Evolutionary conservation across 2,888 invertebrate genomes (phyloP).

Genomic region (Scaptomyza parva): DNA sequence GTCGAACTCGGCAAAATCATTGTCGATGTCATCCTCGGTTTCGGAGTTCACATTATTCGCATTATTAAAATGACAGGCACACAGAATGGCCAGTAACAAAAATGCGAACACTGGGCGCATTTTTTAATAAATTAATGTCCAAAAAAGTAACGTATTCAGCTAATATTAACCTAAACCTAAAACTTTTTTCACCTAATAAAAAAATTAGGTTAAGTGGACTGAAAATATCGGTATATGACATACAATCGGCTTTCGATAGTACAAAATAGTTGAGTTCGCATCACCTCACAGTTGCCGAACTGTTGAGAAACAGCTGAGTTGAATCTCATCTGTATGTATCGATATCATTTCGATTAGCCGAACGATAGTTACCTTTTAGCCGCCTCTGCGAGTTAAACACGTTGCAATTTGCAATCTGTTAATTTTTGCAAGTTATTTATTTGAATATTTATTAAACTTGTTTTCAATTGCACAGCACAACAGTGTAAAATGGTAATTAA

Average conservation of each 20-base stretch:
- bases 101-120: constrained; percentile 73
- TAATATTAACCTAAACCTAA: constrained; percentile 65
- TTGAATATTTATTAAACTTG: constrained; percentile 27
- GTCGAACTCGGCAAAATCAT: constrained; percentile 96
- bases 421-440: neutral
- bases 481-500: constrained; percentile 39
- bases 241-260: constrained; percentile 7
- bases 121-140: constrained; percentile 30
- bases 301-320: constrained; percentile 3
- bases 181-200: constrained; percentile 61
- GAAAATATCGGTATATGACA: constrained; percentile 50
- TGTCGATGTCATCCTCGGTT: constrained; percentile 92
- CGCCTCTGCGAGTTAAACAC: constrained; percentile 61
- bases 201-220: constrained; percentile 58
- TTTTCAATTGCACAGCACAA: constrained; percentile 3
- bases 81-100: constrained; percentile 63
- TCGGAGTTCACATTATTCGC: constrained; percentile 69
- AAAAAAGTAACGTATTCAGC: constrained; percentile 43
- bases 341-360: constrained; percentile 26
- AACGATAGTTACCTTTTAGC: constrained; percentile 34
- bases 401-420: constrained; percentile 61
- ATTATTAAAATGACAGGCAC: constrained; percentile 54
- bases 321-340: constrained; percentile 13
- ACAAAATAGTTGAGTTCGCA: neutral
- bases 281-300: constrained; percentile 4